phyloP scores from a whole-genome alignment of 2,888 invertebrate genomes.

The Tillus elongatus region DNA sequence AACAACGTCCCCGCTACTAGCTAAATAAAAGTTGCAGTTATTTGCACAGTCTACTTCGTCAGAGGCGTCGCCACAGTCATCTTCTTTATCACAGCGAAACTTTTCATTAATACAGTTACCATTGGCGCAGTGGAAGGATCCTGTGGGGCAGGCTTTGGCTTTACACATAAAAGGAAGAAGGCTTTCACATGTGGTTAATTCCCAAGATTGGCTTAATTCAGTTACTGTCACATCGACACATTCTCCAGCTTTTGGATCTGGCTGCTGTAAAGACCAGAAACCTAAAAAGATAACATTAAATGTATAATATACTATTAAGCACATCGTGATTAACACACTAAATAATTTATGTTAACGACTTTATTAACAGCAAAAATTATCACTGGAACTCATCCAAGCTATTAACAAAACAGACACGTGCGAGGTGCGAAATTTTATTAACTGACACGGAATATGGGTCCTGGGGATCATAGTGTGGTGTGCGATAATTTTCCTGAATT shows the following conservation, averaged over 20 bases:
- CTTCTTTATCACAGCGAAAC: constrained; percentile 86
- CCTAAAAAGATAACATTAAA: too few species aligned
- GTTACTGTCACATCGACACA: constrained; percentile 74
- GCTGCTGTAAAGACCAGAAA: constrained; percentile 87
- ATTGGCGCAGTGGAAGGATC: constrained; percentile 88
- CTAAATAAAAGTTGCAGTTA: constrained; percentile 85
- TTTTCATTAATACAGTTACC: constrained; percentile 84
- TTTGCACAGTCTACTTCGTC: constrained; percentile 86
- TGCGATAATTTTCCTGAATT: too few species aligned
- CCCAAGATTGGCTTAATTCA: constrained; percentile 80
- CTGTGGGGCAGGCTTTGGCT: constrained; percentile 79
- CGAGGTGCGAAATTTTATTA: too few species aligned
- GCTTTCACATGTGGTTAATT: constrained; percentile 87
- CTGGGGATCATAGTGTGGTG: too few species aligned
- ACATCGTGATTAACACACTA: too few species aligned
- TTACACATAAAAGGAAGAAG: constrained; percentile 91
- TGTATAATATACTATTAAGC: too few species aligned
- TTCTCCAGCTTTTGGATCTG: constrained; percentile 78
- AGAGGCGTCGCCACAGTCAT: constrained; percentile 87
- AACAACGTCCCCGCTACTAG: constrained; percentile 88
- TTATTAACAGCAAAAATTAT: too few species aligned
- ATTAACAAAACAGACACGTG: too few species aligned
- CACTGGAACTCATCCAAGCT: too few species aligned
- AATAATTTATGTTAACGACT: too few species aligned
- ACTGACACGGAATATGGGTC: too few species aligned